Evolutionary conservation across 1,140 invertebrate genomes (phyloP).

Genomic region (Camponotus pennsylvanicus): DNA sequence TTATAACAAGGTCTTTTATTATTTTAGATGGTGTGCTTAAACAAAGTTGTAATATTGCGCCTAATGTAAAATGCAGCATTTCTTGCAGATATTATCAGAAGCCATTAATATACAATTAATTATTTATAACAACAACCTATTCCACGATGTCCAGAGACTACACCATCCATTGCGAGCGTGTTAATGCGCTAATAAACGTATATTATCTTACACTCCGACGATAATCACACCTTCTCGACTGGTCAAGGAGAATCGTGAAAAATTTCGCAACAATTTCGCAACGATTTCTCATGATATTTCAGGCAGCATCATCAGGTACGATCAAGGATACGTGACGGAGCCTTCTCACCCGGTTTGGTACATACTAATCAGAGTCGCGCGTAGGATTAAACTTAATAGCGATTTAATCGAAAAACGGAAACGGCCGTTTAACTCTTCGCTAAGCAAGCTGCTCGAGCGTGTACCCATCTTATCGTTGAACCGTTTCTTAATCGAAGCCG

Average conservation of each 20-base stretch:
- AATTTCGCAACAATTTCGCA: slow-evolving; percentile 27
- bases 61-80: background rate
- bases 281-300: slow-evolving; percentile 21
- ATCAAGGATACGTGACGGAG: slow-evolving; percentile 31
- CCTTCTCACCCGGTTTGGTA: slow-evolving; percentile 37
- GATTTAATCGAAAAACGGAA: slow-evolving; percentile 61
- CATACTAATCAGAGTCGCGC: slow-evolving; percentile 53
- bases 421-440: slow-evolving; percentile 43
- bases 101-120: slow-evolving; percentile 21
- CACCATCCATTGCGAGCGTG: background rate
- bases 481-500: slow-evolving; percentile 36
- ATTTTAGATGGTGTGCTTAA: background rate
- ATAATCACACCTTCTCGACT: background rate
- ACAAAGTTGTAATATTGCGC: background rate
- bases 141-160: background rate
- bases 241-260: background rate
- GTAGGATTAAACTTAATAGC: slow-evolving; percentile 53
- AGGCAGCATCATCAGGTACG: slow-evolving; percentile 14
- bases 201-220: slow-evolving; percentile 17
- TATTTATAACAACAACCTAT: background rate
- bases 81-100: background rate
- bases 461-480: slow-evolving; percentile 12
- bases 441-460: slow-evolving; percentile 20
- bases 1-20: background rate
- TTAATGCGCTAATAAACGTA: slow-evolving; percentile 28